phyloP scores from a whole-genome alignment of 2,113 vertebrate species.

The Macaca fascicularis region T2T-MFA8v1.1 NC_088379.1:173724501-173725000 shows the following conservation, averaged over 20 bases:
- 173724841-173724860: neutral
- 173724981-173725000: neutral
- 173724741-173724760: neutral
- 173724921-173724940: neutral
- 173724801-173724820: too few relatives aligned
- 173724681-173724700: neutral
- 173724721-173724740: neutral
- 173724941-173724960: neutral
- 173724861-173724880: neutral
- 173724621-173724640: neutral
- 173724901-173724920: neutral
- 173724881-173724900: neutral
- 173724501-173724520: neutral
- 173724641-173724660: neutral
- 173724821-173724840: neutral
- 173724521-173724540: neutral
- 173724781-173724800: neutral
- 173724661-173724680: neutral
- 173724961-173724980: too few relatives aligned
- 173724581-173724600: neutral
- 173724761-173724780: neutral
- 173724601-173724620: neutral
- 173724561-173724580: neutral
- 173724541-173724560: neutral
- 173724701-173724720: neutral